Evolutionary conservation across 2,888 invertebrate genomes (phyloP), one percentile per base, ranked within the genome.

Genomic region (Rhagium mordax): DNA sequence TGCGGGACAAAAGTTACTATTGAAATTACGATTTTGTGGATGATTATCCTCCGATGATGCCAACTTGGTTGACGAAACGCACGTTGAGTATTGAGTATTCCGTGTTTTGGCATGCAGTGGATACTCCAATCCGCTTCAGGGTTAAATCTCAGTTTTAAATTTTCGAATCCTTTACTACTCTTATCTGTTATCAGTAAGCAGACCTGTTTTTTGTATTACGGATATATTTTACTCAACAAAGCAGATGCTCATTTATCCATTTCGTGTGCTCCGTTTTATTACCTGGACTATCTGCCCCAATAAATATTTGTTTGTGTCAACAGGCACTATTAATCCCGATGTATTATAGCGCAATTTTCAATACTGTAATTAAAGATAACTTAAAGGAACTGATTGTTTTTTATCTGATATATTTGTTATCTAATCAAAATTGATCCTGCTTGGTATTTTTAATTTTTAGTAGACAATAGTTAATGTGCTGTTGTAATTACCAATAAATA

Each of bases 361-460:
- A 65, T 27, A 16, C 29, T 15, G 10, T 49, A 65, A 65, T 65
- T 65, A 62, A 62, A 62, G 18, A 48, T 62, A 62, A 47, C 62
- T 62, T 62, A 62, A 16, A 48, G 62, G 16, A 16, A 53, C 53
- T 21, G 53, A 53, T 53, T 57, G 57, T 57, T 65, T 29, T 27
- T 51, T 15, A 65, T 20, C n/a, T 18, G 62, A 62, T 65, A 65
- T 65, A 51, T 18, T 65, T 51, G 51, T 65, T 65, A 65, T 65
- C 65, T 65, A 51, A 65, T 65, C 65, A 27, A 51, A 65, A 51
- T 65, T 65, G 51, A 49, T 27, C 24, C 24, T 51, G 24, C 27
- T 51, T 29, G n/a, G 29, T 15, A 33, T 65, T 65, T 29, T 51
- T 18, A 29, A 49, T 29, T 65, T 65, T 15, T 53, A 51, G 33